A percentile compares a stretch with the other conserved stretches of the same genome.
Evolutionary conservation across 2,113 vertebrate genomes (phyloP).

Genomic region (Larimichthys crocea): DNA sequence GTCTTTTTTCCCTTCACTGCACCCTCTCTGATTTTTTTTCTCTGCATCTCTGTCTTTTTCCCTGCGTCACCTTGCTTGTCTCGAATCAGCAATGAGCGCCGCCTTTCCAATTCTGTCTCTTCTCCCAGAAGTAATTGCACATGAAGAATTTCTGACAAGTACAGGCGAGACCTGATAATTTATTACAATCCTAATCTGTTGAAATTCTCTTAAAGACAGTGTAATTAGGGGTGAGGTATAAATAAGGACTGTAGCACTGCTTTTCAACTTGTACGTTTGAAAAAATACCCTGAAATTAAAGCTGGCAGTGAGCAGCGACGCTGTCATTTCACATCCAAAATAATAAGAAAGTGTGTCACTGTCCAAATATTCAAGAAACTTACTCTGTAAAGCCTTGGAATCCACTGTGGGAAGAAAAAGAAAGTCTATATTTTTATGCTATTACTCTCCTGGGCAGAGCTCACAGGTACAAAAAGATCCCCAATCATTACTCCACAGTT

Average conservation of each 20-base stretch:
- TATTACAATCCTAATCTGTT: slow-evolving; percentile 15
- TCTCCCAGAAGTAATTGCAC: slow-evolving; percentile 33
- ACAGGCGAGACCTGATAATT: slow-evolving; percentile 13
- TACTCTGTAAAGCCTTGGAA: slow-evolving; percentile 40
- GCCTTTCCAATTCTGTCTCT: slow-evolving; percentile 30
- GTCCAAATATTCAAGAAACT: slow-evolving; percentile 57
- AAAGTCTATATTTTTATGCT: slow-evolving; percentile 25
- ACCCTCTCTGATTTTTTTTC: slow-evolving; percentile 43
- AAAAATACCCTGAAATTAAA: slow-evolving; percentile 56
- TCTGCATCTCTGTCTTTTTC: slow-evolving; percentile 16
- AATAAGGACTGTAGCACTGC: slow-evolving; percentile 32
- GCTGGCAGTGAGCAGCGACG: slow-evolving; percentile 21
- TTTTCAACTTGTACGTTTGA: slow-evolving; percentile 28
- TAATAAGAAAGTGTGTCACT: slow-evolving; percentile 61
- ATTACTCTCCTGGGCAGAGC: slow-evolving; percentile 29
- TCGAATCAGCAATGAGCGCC: slow-evolving; percentile 15
- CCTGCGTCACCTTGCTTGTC: slow-evolving; percentile 38
- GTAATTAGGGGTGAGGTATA: slow-evolving; percentile 31
- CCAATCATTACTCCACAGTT: slow-evolving; percentile 34
- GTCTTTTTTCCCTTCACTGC: slow-evolving; percentile 43
- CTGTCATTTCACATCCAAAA: slow-evolving; percentile 58
- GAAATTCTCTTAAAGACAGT: slow-evolving; percentile 9
- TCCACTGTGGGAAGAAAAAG: not conserved
- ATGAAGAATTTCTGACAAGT: slow-evolving; percentile 37
- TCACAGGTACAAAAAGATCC: slow-evolving; percentile 25